A percentile compares a stretch with the other conserved stretches of the same genome.
Conservation (phyloP, 2,113 vertebrate species). For the Numida meleagris region DNA sequence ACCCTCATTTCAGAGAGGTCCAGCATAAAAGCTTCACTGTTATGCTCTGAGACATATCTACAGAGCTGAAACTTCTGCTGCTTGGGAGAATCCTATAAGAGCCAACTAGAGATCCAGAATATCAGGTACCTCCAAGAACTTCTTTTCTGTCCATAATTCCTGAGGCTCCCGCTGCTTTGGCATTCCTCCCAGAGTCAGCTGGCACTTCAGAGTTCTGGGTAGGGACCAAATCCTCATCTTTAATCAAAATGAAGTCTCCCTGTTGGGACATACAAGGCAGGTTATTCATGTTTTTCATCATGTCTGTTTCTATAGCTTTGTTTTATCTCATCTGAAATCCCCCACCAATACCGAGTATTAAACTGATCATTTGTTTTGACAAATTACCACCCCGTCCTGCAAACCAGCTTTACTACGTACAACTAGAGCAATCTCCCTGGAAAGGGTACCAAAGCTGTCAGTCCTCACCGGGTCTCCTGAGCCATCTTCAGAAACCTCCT, state of each 20-base stretch:
- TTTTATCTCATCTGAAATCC: neutral
- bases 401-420: neutral
- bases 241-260: conserved; percentile 76
- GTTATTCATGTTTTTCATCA: conserved; percentile 34
- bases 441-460: neutral
- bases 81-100: neutral
- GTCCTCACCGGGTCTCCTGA: conserved; percentile 76
- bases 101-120: conserved; percentile 12
- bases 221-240: conserved; percentile 29
- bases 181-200: conserved; percentile 21
- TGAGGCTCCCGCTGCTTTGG: conserved; percentile 68
- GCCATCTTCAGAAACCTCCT: conserved; percentile 62
- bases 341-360: neutral
- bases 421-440: neutral
- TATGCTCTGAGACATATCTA: neutral
- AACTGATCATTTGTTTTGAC: neutral
- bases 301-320: neutral
- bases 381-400: neutral
- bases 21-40: neutral
- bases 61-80: neutral
- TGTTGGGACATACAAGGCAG: conserved; percentile 18
- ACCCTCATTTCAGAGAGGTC: neutral
- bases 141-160: conserved; percentile 83
- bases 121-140: conserved; percentile 80
- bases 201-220: neutral